Evolutionary conservation across 2,888 invertebrate genomes (phyloP).

Genomic region (Spisula subtruncata): DNA sequence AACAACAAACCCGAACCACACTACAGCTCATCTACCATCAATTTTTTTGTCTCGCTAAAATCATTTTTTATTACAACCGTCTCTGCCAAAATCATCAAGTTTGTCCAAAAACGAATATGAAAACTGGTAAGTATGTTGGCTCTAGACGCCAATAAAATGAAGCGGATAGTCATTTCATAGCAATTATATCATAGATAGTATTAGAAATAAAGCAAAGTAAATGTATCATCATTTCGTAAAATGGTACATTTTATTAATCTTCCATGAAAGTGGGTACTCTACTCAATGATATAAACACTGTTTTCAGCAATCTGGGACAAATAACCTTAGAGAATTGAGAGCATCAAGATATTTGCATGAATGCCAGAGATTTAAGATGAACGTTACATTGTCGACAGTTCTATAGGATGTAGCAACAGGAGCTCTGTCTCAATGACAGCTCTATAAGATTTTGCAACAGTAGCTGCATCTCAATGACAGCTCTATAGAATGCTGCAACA

Average conservation of each 20-base stretch:
- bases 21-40: neutral
- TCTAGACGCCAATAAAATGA: slow-evolving; percentile 1
- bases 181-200: neutral
- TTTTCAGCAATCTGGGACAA: too few species aligned
- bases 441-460: too few species aligned
- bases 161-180: neutral
- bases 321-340: too few species aligned
- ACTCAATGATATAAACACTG: neutral
- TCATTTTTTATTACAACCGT: slow-evolving; percentile 6
- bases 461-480: too few species aligned
- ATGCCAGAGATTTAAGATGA: too few species aligned
- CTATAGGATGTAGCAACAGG: too few species aligned
- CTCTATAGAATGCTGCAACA: too few species aligned
- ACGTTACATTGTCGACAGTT: too few species aligned
- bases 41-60: neutral
- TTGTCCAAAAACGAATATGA: slow-evolving; percentile 15
- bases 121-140: neutral
- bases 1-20: neutral
- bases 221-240: slow-evolving; percentile 10
- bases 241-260: neutral
- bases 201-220: neutral
- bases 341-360: too few species aligned
- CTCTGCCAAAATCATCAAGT: slow-evolving; percentile 21
- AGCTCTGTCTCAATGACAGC: too few species aligned
- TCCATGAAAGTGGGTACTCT: neutral